Evolutionary conservation across 2,113 vertebrate genomes (phyloP), one percentile per base, ranked within the genome.

Genomic region (Aspiorhynchus laticeps): DNA sequence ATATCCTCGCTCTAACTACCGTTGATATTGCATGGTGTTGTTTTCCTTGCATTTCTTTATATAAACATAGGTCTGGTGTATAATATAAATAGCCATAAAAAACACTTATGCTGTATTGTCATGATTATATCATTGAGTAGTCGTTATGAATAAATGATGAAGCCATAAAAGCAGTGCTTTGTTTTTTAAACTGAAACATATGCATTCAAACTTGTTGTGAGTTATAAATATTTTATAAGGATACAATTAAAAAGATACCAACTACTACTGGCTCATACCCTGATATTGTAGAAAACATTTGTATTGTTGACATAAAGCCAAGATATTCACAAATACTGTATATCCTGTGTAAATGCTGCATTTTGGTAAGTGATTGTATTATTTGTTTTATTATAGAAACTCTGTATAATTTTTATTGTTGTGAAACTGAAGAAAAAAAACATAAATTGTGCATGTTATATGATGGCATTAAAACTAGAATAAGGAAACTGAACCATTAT

Each of bases 91-190:
- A 2, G 12, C 46, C n/a, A 46, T 48, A 78, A 78, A 10, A 56
- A 24, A 1, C 17, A 53, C 28, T 78, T 33, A 53, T 78, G 76
- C 26, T 43, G 41, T 17, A 33, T 10, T 33, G 76, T 78, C 15
- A 33, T 3, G 6, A 12, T 21, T 78, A 12, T 78, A 53, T 11
- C 14, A 28, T n/a, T n/a, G 43, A 24, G 28, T 56, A 56, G 7
- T 24, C 15, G 24, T 28, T 24, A 78, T 78, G 9, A 78, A 78
- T 78, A 78, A 78, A 78, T 56, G 26, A 78, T 78, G 26, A 78
- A 78, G 15, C 17, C 48, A 78, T 53, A 31, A 78, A 31, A 33
- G 48, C 26, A 78, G 51, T 24, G 43, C 48, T 56, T 78, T 78
- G 75, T 78, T 78, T 80, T 61, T 61, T n/a, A 59, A 36, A 59